Evolutionary conservation across 2,888 invertebrate genomes (phyloP), one percentile per base, ranked within the genome.

Genomic region (Pseudococcus longispinus): DNA sequence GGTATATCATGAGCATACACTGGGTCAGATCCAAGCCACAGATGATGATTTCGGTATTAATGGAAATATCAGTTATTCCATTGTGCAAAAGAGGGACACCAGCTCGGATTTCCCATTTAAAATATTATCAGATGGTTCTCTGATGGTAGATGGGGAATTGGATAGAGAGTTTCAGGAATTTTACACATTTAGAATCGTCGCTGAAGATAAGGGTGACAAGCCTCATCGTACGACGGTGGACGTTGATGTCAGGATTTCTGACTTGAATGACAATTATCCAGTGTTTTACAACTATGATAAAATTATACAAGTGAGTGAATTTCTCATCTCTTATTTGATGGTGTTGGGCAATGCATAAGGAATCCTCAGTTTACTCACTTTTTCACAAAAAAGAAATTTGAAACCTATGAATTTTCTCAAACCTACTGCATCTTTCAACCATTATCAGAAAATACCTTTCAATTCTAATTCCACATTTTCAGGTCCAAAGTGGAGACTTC

Each of bases 231-330:
- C 94, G 6, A 93, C 94, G 0, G 95, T 96, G 15, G 94, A 94
- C 88, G 94, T 97, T 0, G 95, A 96, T 90, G 93, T 97, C 1
- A 95, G 95, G 90, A 93, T 97, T 2, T 91, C 95, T 88, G 97
- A 97, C 90, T 92, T 96, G 0, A 97, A 97, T 90, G 97, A 97
- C 90, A 97, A 97, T 89, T 92, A 94, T 0, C 96, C 96, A 0
- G 93, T 92, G 87, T 97, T 96, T 90, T 94, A 94, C 89, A 95
- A 94, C 0, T 96, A 94, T 23, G 87, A 87, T 70, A 83, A 83
- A 84, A 32, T 87, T 20, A 87, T 87, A 8, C 83, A 83, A 44
- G 86, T 86, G 32, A 46, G 60, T n/a, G 15, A 2, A 37, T 8
- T 37, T 37, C 8, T 2, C n/a, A 23, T 70, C 8, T 37, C 37